Evolutionary conservation across 1,140 invertebrate species (phyloP).

Genomic region (Neodiprion lecontei): DNA sequence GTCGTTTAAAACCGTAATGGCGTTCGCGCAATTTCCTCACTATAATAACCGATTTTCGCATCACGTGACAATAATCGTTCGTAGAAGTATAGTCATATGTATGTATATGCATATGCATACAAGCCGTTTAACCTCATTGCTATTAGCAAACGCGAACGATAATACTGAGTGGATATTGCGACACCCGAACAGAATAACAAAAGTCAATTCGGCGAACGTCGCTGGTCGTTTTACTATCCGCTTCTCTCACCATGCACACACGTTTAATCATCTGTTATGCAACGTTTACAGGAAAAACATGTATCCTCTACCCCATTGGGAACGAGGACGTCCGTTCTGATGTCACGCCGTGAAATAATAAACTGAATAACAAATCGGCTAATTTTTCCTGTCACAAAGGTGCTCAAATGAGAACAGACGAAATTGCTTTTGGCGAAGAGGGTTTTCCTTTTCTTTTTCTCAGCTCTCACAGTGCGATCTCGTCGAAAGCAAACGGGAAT

Average conservation of each 20-base stretch:
- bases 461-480: too few species aligned
- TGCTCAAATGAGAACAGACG: background rate
- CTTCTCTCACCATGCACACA: background rate
- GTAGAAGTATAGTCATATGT: too few species aligned
- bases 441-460: too few species aligned
- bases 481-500: too few species aligned
- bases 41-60: too few species aligned
- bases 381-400: background rate
- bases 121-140: too few species aligned
- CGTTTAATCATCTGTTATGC: background rate
- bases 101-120: too few species aligned
- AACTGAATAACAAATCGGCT: background rate
- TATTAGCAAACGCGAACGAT: background rate
- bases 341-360: background rate
- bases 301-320: background rate
- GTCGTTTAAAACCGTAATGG: too few species aligned
- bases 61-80: too few species aligned
- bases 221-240: background rate
- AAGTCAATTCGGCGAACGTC: background rate
- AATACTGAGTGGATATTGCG: background rate
- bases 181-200: background rate
- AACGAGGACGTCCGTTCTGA: conserved; percentile 4
- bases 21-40: too few species aligned
- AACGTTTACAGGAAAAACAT: background rate
- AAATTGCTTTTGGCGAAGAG: background rate